A percentile compares a stretch with the other conserved stretches of the same genome.
These are phyloP conservation scores for Hesperia comma DNA, from an alignment of 2,888 invertebrate genomes.

Conservation along the genomic window DNA sequence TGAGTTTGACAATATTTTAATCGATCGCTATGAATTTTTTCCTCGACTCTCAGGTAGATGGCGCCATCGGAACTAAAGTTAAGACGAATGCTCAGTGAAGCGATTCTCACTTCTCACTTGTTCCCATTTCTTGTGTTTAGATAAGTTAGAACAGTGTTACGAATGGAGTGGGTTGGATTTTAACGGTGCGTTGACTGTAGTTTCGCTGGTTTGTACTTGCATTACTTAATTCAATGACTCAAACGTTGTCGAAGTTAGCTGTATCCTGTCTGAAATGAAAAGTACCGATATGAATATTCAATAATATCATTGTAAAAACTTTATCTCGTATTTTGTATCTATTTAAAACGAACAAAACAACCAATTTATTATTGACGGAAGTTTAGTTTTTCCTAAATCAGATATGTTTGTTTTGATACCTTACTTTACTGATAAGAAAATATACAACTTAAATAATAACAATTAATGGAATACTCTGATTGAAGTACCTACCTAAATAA, in stretches of 20 bases:
- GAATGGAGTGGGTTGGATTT: slow-evolving; percentile 23
- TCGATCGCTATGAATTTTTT: slow-evolving; percentile 38
- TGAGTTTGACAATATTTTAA: slow-evolving; percentile 27
- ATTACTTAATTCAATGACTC: background rate
- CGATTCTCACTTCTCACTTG: slow-evolving; percentile 33
- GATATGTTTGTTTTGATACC: no score
- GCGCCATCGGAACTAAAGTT: slow-evolving; percentile 45
- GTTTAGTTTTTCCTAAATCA: no score
- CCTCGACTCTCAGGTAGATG: slow-evolving; percentile 48
- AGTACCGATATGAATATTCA: no score
- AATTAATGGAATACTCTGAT: no score
- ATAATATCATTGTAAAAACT: no score
- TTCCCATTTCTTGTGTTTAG: slow-evolving; percentile 31
- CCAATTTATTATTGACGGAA: no score
- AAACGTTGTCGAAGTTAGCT: background rate
- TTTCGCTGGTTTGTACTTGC: background rate
- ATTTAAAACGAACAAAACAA: no score
- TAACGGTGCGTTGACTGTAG: slow-evolving; percentile 14
- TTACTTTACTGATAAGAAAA: no score
- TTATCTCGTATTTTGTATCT: no score
- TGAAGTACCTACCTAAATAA: no score
- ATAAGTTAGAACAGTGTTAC: slow-evolving; percentile 27
- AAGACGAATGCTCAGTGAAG: slow-evolving; percentile 53
- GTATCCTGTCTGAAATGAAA: no score
- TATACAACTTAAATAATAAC: no score